These are phyloP conservation scores for Leucoma salicis DNA, from an alignment of 2,888 invertebrate genomes.

Conservation along the genomic window DNA sequence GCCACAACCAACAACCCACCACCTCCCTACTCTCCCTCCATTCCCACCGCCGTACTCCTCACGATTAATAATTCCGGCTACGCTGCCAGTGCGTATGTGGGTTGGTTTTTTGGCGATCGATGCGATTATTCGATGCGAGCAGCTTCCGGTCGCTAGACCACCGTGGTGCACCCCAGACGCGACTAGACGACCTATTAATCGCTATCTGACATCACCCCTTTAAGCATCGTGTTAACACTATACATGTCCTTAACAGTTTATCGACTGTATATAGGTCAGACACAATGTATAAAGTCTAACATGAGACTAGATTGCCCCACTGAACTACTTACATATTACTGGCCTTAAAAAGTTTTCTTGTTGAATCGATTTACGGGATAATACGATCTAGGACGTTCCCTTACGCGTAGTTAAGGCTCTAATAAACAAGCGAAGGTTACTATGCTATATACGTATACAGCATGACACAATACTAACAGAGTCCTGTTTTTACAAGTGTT, in stretches of 20 bases:
- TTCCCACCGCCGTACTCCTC: slow-evolving; percentile 60
- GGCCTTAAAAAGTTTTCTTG: slow-evolving; percentile 12
- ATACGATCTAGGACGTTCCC: not conserved
- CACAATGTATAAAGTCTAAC: slow-evolving; percentile 29
- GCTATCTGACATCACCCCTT: slow-evolving; percentile 55
- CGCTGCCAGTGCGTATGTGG: slow-evolving; percentile 82
- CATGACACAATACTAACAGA: not conserved
- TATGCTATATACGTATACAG: not conserved
- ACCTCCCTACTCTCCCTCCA: slow-evolving; percentile 19
- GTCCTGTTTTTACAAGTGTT: not conserved
- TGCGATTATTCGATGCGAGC: slow-evolving; percentile 75
- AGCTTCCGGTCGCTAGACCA: slow-evolving; percentile 60
- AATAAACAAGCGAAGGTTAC: not conserved
- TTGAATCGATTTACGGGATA: slow-evolving; percentile 18
- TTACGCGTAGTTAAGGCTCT: not conserved
- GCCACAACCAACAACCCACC: slow-evolving; percentile 34
- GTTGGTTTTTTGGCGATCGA: slow-evolving; percentile 82
- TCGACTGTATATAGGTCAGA: slow-evolving; percentile 30
- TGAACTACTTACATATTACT: slow-evolving; percentile 21
- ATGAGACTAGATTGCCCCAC: slow-evolving; percentile 26
- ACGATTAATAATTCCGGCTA: slow-evolving; percentile 81
- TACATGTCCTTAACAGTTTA: slow-evolving; percentile 27
- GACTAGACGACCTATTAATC: slow-evolving; percentile 69
- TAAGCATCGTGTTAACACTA: slow-evolving; percentile 38
- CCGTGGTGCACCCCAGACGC: slow-evolving; percentile 60